Evolutionary conservation across 2,888 invertebrate species (phyloP).

Genomic region (Dynastes maya): DNA sequence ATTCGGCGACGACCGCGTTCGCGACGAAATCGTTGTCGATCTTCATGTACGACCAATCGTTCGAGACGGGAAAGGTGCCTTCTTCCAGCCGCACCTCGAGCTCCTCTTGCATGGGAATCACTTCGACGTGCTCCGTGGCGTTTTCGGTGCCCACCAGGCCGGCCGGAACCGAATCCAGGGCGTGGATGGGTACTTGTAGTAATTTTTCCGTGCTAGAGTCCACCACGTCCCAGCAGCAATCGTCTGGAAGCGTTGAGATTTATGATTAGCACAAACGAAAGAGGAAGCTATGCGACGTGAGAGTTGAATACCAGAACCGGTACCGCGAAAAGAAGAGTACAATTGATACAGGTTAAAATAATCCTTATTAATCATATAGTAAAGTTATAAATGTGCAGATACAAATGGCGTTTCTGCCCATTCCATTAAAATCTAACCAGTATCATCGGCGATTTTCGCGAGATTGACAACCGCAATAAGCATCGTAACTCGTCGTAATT

Average conservation of each 20-base stretch:
- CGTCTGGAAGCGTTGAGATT: constrained; percentile 57
- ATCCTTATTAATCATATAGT: no score
- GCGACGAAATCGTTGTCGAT: constrained; percentile 72
- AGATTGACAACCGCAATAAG: no score
- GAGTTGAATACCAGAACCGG: no score
- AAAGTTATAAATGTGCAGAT: no score
- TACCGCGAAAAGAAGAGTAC: no score
- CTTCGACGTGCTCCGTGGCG: constrained; percentile 67
- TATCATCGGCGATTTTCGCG: no score
- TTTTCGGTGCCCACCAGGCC: constrained; percentile 64
- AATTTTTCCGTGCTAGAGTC: constrained; percentile 72
- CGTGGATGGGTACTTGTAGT: constrained; percentile 68
- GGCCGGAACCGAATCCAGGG: constrained; percentile 65
- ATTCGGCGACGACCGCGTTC: constrained; percentile 68
- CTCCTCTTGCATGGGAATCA: constrained; percentile 75
- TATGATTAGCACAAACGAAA: not conserved
- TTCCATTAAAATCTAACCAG: no score
- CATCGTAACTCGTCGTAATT: no score
- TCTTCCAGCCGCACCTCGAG: constrained; percentile 74
- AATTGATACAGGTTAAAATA: no score
- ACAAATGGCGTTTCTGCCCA: no score
- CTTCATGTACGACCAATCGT: constrained; percentile 70
- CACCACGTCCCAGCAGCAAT: constrained; percentile 71
- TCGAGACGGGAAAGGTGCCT: constrained; percentile 70
- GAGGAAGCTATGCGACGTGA: no score